Evolutionary conservation across 2,113 vertebrate species (phyloP), one percentile per base, ranked within the genome.

Genomic region (Cisticola juncidis): DNA sequence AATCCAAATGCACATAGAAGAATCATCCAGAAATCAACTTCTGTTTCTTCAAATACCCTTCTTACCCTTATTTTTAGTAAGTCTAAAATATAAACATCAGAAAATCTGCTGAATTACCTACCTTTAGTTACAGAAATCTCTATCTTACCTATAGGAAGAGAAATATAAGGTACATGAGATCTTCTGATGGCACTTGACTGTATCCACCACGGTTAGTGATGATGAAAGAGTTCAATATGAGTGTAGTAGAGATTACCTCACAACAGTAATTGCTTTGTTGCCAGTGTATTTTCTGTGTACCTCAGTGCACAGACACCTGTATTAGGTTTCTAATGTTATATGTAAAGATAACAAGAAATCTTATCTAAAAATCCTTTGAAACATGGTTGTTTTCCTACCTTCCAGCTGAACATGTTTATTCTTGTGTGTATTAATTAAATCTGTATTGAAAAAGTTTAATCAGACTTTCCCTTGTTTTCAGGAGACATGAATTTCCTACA

Each of bases 311-410:
- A 71, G 64, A 57, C 48, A 81, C 17, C 51, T 86, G 42, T 80
- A 57, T 83, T 91, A 92, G 22, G 33, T 95, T 90, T 88, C 76
- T 54, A 48, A 81, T 88, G 84, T n/a, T 86, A 14, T 61, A 50
- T 51, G 45, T 69, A 54, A 29, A 73, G 40, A 25, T 64, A 93
- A 61, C 68, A 85, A 79, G 60, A 51, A 48, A 81, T 44, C 26
- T 91, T 80, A 53, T 48, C 47, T 70, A 86, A 91, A 95, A 87
- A 54, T 44, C 44, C 72, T 77, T 93, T 96, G 76, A 84, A 93
- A 88, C 53, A 23, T 83, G 22, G 12, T 77, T 90, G 61, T 13
- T 93, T 94, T 89, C 79, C 54, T 58, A 61, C 48, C 45, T 96
- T 83, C 44, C 62, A 85, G 8, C 4, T 71, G 48, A 96, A 86